Percentiles rank a stretch among this genome's conserved stretches.
These are phyloP conservation scores for Isichthys henryi DNA, from an alignment of 2,113 vertebrate genomes.

Conservation along the genomic window DNA sequence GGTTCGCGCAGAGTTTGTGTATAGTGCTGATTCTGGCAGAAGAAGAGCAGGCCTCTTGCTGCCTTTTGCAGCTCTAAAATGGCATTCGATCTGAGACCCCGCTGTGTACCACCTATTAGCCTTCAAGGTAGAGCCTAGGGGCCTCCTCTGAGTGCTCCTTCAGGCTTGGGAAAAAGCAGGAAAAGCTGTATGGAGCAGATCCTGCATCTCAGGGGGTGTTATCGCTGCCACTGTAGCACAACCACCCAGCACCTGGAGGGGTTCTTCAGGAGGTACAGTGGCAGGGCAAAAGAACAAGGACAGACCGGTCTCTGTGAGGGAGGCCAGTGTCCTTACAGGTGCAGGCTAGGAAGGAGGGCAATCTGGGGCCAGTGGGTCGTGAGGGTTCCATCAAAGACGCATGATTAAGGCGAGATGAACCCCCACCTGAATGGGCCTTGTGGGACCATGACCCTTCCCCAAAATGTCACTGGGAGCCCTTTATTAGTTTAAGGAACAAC, in stretches of 20 bases:
- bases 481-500: conserved; percentile 74
- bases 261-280: neutral
- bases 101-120: neutral
- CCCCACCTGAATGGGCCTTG: conserved; percentile 50
- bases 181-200: neutral
- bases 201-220: neutral
- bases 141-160: neutral
- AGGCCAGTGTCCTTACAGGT: neutral
- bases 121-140: neutral
- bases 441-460: conserved; percentile 77
- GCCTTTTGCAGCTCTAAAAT: neutral
- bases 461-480: conserved; percentile 81
- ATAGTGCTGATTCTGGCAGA: neutral
- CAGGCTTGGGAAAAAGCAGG: neutral
- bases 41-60: neutral
- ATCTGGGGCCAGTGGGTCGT: conserved; percentile 8
- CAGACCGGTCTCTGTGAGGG: neutral
- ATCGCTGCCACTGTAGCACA: neutral
- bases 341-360: conserved; percentile 9
- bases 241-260: neutral
- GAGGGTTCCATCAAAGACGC: conserved; percentile 40
- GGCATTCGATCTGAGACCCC: neutral
- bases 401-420: conserved; percentile 73
- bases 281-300: neutral
- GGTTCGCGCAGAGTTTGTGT: neutral